Conservation (phyloP, 2,113 vertebrate genomes). For the Patagioenas fasciata region DNA sequence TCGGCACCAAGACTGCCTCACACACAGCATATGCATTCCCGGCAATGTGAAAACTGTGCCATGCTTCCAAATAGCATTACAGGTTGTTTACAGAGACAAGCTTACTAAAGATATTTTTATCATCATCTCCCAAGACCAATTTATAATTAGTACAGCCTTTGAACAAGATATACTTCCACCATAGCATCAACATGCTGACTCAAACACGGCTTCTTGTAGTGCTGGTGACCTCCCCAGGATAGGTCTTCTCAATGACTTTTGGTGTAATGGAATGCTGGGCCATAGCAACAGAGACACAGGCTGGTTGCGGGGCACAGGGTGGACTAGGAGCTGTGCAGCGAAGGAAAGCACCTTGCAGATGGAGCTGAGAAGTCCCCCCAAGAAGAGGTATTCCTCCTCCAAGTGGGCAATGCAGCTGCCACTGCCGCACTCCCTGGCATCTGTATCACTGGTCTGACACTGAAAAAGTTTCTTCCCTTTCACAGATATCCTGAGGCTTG, state of each 20-base stretch:
- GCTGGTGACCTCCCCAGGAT: not conserved
- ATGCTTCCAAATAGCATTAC: conserved; percentile 23
- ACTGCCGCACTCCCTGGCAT: not conserved
- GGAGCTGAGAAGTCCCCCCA: not conserved
- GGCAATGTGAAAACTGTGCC: not conserved
- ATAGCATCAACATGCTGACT: not conserved
- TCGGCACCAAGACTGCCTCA: not conserved
- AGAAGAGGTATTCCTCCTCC: not conserved
- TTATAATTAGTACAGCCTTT: conserved; percentile 58
- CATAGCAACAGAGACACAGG: rapidly evolving
- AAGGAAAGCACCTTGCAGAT: not conserved
- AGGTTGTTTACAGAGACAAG: conserved; percentile 53
- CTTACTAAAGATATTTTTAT: conserved; percentile 43
- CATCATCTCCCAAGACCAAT: conserved; percentile 25
- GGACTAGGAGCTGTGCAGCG: not conserved
- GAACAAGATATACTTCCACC: conserved; percentile 18
- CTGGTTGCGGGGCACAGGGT: rapidly evolving
- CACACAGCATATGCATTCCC: not conserved
- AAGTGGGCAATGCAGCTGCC: rapidly evolving
- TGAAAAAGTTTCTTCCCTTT: not conserved
- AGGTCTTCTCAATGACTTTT: not conserved
- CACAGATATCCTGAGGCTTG: rapidly evolving
- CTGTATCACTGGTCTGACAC: rapidly evolving
- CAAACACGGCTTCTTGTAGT: not conserved
- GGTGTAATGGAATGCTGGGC: not conserved